Conservation (phyloP, 2,888 invertebrate species). For the Galerucella calmariensis region DNA sequence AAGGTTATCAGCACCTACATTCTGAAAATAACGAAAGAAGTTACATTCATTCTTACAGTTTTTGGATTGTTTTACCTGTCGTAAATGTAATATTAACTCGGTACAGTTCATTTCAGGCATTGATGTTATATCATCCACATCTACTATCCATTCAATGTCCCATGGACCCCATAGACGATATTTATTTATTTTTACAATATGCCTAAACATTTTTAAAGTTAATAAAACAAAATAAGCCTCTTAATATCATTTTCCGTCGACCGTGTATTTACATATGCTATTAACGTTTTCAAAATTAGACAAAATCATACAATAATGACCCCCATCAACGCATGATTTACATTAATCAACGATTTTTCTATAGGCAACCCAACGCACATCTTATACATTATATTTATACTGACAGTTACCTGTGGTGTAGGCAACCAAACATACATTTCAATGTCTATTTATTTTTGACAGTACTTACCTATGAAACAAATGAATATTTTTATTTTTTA, state of each 20-base stretch:
- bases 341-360: too few species aligned
- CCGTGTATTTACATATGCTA: too few species aligned
- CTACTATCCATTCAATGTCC: conserved; percentile 81
- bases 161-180: conserved; percentile 77
- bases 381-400: too few species aligned
- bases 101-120: conserved; percentile 68
- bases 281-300: too few species aligned
- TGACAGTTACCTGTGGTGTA: too few species aligned
- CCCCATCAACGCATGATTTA: too few species aligned
- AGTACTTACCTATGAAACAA: too few species aligned
- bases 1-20: conserved; percentile 38
- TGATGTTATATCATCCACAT: conserved; percentile 77
- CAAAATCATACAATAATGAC: too few species aligned
- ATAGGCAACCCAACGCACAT: too few species aligned
- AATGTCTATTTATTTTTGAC: too few species aligned
- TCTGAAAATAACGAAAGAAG: background rate
- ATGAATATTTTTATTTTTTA: too few species aligned
- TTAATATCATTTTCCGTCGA: background rate
- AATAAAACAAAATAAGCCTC: background rate
- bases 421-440: too few species aligned
- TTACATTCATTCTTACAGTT: background rate
- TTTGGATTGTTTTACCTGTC: conserved; percentile 70
- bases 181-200: conserved; percentile 78
- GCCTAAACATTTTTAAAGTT: conserved; percentile 66
- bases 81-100: conserved; percentile 76